phyloP scores from a whole-genome alignment of 2,888 invertebrate genomes.

The Spatulosminthurus flaviceps region DNA sequence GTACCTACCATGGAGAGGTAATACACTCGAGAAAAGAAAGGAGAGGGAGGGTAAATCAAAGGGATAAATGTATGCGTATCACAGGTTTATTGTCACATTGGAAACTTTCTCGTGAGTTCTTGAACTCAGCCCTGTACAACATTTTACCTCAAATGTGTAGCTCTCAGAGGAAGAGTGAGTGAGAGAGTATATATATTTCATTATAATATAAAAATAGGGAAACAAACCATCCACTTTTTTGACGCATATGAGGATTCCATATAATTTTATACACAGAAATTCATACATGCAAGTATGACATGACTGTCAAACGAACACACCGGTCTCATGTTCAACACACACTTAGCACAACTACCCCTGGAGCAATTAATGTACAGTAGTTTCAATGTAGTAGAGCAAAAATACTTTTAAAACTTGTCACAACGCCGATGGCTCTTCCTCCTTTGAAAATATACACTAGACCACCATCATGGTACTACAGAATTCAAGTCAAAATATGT shows the following conservation, averaged over 20 bases:
- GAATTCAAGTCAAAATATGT: too few species aligned
- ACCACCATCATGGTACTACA: constrained; percentile 30
- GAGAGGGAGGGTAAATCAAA: neutral
- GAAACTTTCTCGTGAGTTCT: constrained; percentile 9
- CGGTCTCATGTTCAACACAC: neutral
- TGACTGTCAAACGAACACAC: neutral
- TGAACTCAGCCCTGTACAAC: neutral
- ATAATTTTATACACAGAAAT: too few species aligned
- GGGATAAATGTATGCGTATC: neutral
- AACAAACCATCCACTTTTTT: neutral
- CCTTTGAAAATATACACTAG: neutral
- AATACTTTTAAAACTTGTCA: neutral
- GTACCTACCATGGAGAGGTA: neutral
- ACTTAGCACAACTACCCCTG: constrained; percentile 3
- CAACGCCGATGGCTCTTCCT: neutral
- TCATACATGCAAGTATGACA: too few species aligned
- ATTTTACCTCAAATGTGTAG: neutral
- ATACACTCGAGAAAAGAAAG: neutral
- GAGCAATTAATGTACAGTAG: neutral
- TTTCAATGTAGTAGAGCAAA: constrained; percentile 21
- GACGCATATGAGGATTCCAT: neutral
- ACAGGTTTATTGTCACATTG: neutral
- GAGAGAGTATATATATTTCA: too few species aligned
- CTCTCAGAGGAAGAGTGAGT: too few species aligned
- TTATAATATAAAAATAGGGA: constrained; percentile 3